phyloP scores from a whole-genome alignment of 2,113 vertebrate species.

The Microtus montanus region DNA sequence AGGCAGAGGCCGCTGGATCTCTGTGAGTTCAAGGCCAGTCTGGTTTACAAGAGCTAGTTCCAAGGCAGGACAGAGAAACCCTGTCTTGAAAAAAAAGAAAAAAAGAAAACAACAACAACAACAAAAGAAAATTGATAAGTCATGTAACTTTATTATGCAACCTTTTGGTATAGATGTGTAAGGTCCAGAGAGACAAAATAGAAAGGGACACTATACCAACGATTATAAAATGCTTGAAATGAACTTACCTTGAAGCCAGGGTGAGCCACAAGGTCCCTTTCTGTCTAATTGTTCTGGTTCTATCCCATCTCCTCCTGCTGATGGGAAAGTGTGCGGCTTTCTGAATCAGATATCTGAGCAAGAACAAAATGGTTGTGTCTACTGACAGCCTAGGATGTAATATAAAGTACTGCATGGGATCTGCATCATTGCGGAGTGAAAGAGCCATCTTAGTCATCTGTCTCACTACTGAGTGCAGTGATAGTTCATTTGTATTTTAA shows the following conservation, averaged over 20 bases:
- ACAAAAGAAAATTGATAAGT: background rate
- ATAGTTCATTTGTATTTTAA: too few species aligned
- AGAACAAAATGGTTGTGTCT: background rate
- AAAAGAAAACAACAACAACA: too few species aligned
- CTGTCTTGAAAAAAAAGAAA: too few species aligned
- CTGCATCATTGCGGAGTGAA: background rate
- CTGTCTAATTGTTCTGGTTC: fast-evolving
- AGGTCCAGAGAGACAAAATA: background rate
- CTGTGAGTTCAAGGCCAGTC: too few species aligned
- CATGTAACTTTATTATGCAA: background rate
- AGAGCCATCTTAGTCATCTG: background rate
- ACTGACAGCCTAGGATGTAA: background rate
- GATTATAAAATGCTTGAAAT: background rate
- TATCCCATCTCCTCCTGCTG: fast-evolving
- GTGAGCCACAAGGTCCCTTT: too few species aligned
- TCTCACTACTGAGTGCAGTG: background rate
- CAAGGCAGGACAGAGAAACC: too few species aligned
- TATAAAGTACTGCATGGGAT: background rate
- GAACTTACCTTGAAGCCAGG: background rate
- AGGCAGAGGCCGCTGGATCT: too few species aligned
- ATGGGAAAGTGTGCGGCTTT: background rate
- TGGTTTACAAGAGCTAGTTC: too few species aligned
- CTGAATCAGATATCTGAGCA: background rate
- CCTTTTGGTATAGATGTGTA: background rate
- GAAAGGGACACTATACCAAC: background rate